These are phyloP conservation scores for Maniola jurtina DNA, from an alignment of 1,140 invertebrate genomes.

Conservation along the genomic window DNA sequence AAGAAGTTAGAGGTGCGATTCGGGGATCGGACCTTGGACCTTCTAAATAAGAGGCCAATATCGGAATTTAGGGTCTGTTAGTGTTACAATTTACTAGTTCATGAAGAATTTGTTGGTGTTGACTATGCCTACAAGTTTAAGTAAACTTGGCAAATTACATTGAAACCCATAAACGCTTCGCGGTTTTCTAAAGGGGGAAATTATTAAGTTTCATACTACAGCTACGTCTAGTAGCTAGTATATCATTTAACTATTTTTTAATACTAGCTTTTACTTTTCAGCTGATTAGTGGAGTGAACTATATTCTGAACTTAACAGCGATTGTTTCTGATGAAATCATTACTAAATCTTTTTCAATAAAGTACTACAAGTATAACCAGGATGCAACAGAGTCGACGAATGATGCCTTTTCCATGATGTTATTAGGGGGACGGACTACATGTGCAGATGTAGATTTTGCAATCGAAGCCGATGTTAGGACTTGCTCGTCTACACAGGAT, in stretches of 20 bases:
- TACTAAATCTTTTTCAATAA: constrained; percentile 42
- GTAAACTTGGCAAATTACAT: too few relatives aligned
- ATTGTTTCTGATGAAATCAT: constrained; percentile 19
- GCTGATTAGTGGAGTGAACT: constrained; percentile 45
- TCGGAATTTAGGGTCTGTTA: too few relatives aligned
- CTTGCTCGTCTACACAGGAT: constrained; percentile 42
- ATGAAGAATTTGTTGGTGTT: too few relatives aligned
- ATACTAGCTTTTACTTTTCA: constrained; percentile 25
- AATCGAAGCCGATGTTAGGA: constrained; percentile 43
- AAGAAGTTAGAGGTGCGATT: too few relatives aligned
- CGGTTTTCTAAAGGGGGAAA: too few relatives aligned
- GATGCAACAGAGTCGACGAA: constrained; percentile 23
- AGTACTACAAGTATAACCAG: constrained; percentile 39
- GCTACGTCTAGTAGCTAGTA: constrained; percentile 9
- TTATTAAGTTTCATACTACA: too few relatives aligned
- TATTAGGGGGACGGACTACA: constrained; percentile 37
- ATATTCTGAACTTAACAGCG: constrained; percentile 42
- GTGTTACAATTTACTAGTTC: too few relatives aligned
- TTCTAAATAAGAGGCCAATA: too few relatives aligned
- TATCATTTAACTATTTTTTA: too few relatives aligned
- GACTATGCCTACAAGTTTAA: too few relatives aligned
- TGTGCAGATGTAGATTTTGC: constrained; percentile 39
- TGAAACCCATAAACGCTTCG: too few relatives aligned
- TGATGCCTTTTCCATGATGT: constrained; percentile 36
- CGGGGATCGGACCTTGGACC: too few relatives aligned